phyloP scores from a whole-genome alignment of 1,140 invertebrate genomes.

The Asobara japonica region DNA sequence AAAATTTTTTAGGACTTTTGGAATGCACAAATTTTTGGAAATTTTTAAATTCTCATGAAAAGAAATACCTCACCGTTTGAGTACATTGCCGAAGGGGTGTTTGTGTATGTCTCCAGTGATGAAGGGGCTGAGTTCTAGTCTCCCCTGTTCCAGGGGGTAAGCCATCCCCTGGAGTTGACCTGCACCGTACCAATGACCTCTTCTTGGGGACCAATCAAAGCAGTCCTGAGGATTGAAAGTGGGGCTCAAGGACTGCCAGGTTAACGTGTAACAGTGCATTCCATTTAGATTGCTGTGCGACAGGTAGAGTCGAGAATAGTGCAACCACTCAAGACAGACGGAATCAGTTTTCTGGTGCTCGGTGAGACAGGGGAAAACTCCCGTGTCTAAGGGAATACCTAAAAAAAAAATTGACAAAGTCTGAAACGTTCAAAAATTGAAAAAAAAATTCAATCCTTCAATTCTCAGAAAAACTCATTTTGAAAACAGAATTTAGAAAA shows the following conservation, averaged over 20 bases:
- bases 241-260: conserved; percentile 79
- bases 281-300: conserved; percentile 68
- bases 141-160: conserved; percentile 81
- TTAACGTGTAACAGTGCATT: conserved; percentile 81
- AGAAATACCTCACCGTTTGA: too few relatives aligned
- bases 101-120: conserved; percentile 82
- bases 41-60: too few relatives aligned
- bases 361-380: conserved; percentile 77
- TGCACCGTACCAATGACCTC: conserved; percentile 83
- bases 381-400: conserved; percentile 61
- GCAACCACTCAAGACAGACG: conserved; percentile 84
- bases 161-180: conserved; percentile 79
- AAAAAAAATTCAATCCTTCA: too few relatives aligned
- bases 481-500: too few relatives aligned
- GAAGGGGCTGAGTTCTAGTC: conserved; percentile 80
- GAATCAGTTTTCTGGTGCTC: conserved; percentile 69
- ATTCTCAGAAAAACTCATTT: too few relatives aligned
- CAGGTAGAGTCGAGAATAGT: conserved; percentile 78
- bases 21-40: too few relatives aligned
- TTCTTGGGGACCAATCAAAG: conserved; percentile 76
- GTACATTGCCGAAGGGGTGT: conserved; percentile 81
- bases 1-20: too few relatives aligned
- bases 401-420: too few relatives aligned
- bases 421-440: too few relatives aligned
- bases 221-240: conserved; percentile 81